These are phyloP conservation scores for Philypnodon macrostomus DNA, from an alignment of 2,797 vertebrate species.

Conservation along the genomic window DNA sequence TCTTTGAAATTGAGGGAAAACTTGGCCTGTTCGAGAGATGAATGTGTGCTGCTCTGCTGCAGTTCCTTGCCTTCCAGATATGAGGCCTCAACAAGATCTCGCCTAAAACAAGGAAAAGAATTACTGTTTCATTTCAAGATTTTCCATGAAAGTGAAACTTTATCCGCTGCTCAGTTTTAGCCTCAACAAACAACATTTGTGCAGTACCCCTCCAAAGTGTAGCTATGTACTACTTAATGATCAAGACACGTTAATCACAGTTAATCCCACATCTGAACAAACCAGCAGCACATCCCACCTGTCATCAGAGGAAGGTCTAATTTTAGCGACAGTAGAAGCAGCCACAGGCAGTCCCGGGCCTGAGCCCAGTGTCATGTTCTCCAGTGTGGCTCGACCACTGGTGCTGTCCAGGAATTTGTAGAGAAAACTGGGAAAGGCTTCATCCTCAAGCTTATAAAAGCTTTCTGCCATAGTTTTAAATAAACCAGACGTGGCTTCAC, in stretches of 20 bases:
- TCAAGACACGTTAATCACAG: too few relatives aligned
- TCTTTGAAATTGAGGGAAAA: conserved; percentile 83
- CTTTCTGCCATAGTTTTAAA: conserved; percentile 77
- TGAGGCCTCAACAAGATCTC: conserved; percentile 76
- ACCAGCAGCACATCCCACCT: conserved; percentile 77
- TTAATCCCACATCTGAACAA: conserved; percentile 42
- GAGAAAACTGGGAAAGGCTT: conserved; percentile 88
- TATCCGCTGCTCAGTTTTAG: not conserved
- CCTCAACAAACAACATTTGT: not conserved
- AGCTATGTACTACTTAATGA: too few relatives aligned
- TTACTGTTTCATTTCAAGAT: not conserved
- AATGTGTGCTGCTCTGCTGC: conserved; percentile 46
- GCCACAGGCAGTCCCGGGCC: conserved; percentile 90
- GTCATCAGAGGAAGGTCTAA: conserved; percentile 71
- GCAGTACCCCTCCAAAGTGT: too few relatives aligned
- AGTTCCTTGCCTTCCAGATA: conserved; percentile 77
- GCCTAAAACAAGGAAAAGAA: conserved; percentile 65
- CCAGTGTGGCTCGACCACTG: conserved; percentile 74
- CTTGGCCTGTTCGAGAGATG: conserved; percentile 63
- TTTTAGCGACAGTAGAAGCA: conserved; percentile 92
- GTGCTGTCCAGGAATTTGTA: conserved; percentile 75
- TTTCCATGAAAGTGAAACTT: not conserved
- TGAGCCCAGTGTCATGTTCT: conserved; percentile 85
- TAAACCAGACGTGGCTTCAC: conserved; percentile 22
- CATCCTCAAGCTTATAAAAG: conserved; percentile 85